These are phyloP conservation scores for Liparis tanakae DNA, from an alignment of 2,797 vertebrate genomes.

Conservation along the genomic window DNA sequence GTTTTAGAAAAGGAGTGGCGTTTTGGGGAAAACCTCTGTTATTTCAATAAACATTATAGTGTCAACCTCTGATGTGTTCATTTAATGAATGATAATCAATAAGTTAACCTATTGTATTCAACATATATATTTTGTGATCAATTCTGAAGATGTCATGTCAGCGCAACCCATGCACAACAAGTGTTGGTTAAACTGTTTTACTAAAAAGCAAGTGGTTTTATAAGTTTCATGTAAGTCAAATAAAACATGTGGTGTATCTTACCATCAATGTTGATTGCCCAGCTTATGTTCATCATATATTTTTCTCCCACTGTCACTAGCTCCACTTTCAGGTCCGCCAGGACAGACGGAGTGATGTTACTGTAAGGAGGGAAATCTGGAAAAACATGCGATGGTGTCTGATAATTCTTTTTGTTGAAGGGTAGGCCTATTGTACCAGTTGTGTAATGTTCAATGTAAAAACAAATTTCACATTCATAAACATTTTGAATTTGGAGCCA, in stretches of 20 bases:
- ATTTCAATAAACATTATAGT: neutral
- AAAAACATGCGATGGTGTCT: slow-evolving; percentile 25
- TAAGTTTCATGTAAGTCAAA: neutral
- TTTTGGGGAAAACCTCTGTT: neutral
- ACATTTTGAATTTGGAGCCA: neutral
- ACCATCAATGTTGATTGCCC: slow-evolving; percentile 85
- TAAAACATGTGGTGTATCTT: slow-evolving; percentile 36
- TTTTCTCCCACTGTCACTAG: neutral
- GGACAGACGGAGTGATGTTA: slow-evolving; percentile 59
- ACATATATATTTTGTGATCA: neutral
- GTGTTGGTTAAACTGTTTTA: neutral
- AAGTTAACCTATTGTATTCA: neutral
- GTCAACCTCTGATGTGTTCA: neutral
- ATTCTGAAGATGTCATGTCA: neutral
- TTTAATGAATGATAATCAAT: neutral
- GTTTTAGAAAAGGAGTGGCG: neutral
- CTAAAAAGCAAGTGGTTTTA: neutral
- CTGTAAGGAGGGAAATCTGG: fast-evolving
- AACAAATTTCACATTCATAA: neutral
- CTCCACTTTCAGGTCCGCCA: slow-evolving; percentile 56
- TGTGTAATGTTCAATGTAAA: neutral
- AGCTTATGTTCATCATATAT: slow-evolving; percentile 78
- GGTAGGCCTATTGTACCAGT: neutral
- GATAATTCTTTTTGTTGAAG: neutral
- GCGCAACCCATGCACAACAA: too few species aligned